These are phyloP conservation scores for Drosophila mimica DNA, from an alignment of 2,888 invertebrate genomes.

Conservation along the genomic window DNA sequence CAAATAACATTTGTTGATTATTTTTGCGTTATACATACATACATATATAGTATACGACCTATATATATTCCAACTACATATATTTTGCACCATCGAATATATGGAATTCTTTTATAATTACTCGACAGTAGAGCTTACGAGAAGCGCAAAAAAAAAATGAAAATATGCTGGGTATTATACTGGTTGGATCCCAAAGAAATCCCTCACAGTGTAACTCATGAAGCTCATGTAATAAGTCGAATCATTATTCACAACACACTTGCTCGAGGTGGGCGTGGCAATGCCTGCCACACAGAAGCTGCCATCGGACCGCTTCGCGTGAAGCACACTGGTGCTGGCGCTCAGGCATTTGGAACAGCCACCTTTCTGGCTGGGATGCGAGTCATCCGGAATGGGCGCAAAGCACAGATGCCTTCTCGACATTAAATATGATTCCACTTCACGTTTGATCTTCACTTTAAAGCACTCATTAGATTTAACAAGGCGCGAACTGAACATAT, in stretches of 20 bases:
- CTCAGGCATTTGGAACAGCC: conserved; percentile 32
- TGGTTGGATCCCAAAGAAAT: not conserved
- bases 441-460: not conserved
- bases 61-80: not conserved
- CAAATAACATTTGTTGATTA: not conserved
- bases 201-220: fast-evolving
- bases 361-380: fast-evolving
- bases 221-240: not conserved
- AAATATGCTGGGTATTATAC: no score
- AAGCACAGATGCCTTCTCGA: conserved; percentile 25
- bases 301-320: conserved; percentile 29
- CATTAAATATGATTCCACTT: not conserved
- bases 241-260: not conserved
- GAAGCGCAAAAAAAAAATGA: no score
- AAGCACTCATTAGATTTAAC: not conserved
- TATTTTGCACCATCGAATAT: no score
- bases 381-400: not conserved
- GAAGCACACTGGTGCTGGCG: conserved; percentile 47
- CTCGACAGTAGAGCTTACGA: not conserved
- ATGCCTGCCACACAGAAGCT: conserved; percentile 44
- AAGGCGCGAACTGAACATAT: not conserved
- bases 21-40: not conserved
- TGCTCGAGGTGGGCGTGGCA: conserved; percentile 48
- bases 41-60: not conserved
- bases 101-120: not conserved